Base-by-base conservation (phyloP, 2,113 vertebrate genomes). In the Prolemur simus region DNA sequence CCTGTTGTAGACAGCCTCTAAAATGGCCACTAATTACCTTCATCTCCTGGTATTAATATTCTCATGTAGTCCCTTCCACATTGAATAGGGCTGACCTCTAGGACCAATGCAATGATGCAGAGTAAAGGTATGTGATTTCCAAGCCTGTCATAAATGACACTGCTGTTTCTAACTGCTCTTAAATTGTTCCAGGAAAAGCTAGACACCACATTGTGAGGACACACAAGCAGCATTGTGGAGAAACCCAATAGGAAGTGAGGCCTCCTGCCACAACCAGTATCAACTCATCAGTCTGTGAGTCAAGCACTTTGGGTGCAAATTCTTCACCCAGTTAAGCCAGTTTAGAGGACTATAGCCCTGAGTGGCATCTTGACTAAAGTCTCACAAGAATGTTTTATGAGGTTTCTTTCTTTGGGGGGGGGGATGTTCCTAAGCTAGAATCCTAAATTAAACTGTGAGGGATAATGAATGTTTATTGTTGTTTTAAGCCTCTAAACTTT, bases 1-100 rank as follows among this genome's bases (percentile, higher is more conserved):
- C 49, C 32, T 58, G 23, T 64, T 34, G 21, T 32, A 52, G 2
- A 23, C 5, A 71, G n/a, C 6, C 13, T 66, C n/a, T 21, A 87
- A 45, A 49, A 56, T 49, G 15, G 21, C 9, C 5, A n/a, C 4
- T 25, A 29, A 39, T 52, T 87, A 45, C 15, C 49, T 73, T 45
- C 5, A 34, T 25, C 27, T 56, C 17, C 85, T 58, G 27, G 4
- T 84, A 54, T 56, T 60, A 7, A n/a, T 14, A 29, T 9, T 49
- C n/a, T 78, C 25, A 8, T 66, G 2, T 17, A 29, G 2, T n/a
- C 3, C 15, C 9, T 81, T 15, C 5, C 10, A 45, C 39, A n/a
- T 0, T 39, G 11, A 85, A 64, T 13, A n/a, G 2, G 2, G 8
- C 25, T 76, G 12, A 69, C 32, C 9, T 39, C 5, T 69, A 18